phyloP scores from a whole-genome alignment of 2,113 vertebrate genomes.

The Hirundichthys speculiger region DNA sequence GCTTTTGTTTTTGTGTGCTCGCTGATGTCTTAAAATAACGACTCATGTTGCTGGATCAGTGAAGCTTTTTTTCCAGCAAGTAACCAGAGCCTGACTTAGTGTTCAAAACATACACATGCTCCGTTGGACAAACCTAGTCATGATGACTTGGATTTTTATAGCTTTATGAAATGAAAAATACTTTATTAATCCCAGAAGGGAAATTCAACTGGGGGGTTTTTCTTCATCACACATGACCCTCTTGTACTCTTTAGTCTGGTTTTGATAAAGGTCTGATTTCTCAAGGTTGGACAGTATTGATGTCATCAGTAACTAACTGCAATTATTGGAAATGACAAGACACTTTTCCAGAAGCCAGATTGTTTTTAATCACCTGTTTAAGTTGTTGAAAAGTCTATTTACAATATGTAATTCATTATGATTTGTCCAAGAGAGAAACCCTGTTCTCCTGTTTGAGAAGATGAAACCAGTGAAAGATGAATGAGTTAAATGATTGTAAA shows the following conservation, averaged over 20 bases:
- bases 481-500: no score
- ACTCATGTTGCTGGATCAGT: slow-evolving; percentile 22
- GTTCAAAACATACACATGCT: no score
- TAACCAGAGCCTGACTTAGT: slow-evolving; percentile 32
- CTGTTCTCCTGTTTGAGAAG: neutral
- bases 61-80: slow-evolving; percentile 25
- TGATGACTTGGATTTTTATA: neutral
- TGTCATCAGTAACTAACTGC: neutral
- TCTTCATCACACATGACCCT: neutral
- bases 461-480: no score
- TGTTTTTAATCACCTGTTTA: no score
- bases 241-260: neutral
- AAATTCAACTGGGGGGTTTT: neutral
- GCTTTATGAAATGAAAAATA: neutral
- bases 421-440: neutral
- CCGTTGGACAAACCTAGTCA: slow-evolving; percentile 23
- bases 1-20: slow-evolving; percentile 7
- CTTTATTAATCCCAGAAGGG: no score
- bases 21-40: slow-evolving; percentile 23
- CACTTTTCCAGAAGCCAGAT: no score
- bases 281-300: no score
- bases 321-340: no score
- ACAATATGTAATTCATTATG: neutral
- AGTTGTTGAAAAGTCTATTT: no score
- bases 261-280: neutral